phyloP scores from a whole-genome alignment of 2,113 vertebrate genomes.

The Ursus arctos region DNA sequence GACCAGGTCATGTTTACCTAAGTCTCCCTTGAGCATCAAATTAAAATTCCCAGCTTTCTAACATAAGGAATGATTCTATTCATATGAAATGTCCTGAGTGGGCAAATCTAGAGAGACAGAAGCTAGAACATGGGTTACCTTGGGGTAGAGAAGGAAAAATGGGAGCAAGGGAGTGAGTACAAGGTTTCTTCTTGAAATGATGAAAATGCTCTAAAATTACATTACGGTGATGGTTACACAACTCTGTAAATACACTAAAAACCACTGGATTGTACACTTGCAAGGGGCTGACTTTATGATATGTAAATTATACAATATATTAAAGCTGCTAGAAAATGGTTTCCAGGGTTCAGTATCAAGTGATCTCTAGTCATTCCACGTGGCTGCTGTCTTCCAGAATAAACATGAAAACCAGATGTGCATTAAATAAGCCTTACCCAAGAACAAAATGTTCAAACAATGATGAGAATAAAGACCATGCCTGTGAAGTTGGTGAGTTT shows the following conservation, averaged over 20 bases:
- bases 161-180: rapidly evolving
- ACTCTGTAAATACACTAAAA: not conserved
- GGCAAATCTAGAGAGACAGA: not conserved
- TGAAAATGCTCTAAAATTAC: constrained; percentile 10
- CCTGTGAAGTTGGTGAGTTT: not conserved
- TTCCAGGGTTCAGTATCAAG: not conserved
- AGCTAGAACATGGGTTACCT: not conserved
- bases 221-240: not conserved
- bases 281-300: not conserved
- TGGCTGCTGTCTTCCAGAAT: constrained; percentile 31
- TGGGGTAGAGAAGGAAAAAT: not conserved
- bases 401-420: constrained; percentile 59
- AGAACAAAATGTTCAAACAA: constrained; percentile 47
- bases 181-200: not conserved
- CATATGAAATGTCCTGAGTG: not conserved
- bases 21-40: not conserved
- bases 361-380: not conserved
- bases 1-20: not conserved
- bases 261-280: not conserved
- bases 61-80: not conserved
- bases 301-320: not conserved
- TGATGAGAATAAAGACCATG: not conserved
- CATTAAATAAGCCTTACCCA: not conserved
- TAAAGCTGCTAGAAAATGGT: not conserved
- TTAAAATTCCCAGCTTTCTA: constrained; percentile 35